phyloP scores from a whole-genome alignment of 2,888 invertebrate genomes.

The Gonocerus acuteangulatus region DNA sequence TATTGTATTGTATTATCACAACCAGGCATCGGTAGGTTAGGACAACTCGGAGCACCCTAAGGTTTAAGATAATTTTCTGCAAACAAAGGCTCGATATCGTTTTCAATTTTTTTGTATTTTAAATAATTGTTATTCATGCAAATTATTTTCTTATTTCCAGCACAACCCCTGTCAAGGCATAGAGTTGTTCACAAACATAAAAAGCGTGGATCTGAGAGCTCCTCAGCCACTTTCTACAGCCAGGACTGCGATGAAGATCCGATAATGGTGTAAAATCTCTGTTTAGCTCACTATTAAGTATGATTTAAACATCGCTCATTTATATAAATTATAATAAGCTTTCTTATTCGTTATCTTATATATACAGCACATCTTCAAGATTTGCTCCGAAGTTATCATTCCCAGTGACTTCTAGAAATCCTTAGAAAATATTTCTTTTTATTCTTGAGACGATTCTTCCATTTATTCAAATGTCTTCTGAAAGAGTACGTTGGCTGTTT shows the following conservation, averaged over 20 bases:
- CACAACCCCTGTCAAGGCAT: conserved; percentile 36
- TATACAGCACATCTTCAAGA: neutral
- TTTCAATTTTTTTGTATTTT: too few species aligned
- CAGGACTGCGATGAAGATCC: conserved; percentile 43
- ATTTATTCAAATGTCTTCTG: too few species aligned
- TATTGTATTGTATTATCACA: neutral
- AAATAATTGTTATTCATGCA: too few species aligned
- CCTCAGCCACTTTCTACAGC: conserved; percentile 32
- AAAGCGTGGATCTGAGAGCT: conserved; percentile 34
- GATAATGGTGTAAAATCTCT: conserved; percentile 42
- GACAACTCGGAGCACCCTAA: neutral
- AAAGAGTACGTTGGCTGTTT: too few species aligned
- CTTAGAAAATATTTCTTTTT: too few species aligned
- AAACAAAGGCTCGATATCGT: neutral
- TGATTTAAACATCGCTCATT: neutral
- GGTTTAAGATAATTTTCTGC: neutral
- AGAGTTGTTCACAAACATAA: conserved; percentile 36
- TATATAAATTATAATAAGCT: neutral
- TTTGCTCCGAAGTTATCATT: neutral
- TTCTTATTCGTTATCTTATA: neutral
- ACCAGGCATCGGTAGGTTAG: neutral
- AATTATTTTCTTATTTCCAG: conserved; percentile 30
- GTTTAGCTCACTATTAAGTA: neutral
- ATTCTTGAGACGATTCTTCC: too few species aligned
- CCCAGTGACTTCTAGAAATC: too few species aligned